Conservation (phyloP, 2,888 invertebrate genomes). For the Subacronicta megacephala region DNA sequence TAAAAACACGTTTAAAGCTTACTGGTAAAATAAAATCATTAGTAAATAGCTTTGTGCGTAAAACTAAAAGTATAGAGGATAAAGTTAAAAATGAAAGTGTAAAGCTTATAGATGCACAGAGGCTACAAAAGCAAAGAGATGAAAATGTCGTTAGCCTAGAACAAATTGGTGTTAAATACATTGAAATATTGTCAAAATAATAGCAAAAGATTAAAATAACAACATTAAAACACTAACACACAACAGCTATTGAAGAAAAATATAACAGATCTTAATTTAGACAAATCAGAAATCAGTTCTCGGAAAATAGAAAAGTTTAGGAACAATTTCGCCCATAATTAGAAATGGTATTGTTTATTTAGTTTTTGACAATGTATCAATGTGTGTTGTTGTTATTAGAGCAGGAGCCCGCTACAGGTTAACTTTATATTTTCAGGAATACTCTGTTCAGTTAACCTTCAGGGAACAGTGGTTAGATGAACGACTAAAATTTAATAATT, state of each 20-base stretch:
- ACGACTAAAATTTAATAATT: conserved; percentile 96
- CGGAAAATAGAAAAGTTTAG: background rate
- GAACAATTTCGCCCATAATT: background rate
- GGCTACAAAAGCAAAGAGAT: conserved; percentile 40
- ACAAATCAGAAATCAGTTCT: background rate
- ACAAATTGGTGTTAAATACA: conserved; percentile 36
- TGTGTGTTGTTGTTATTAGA: conserved; percentile 15
- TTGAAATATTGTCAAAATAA: conserved; percentile 64
- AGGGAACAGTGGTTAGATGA: conserved; percentile 99
- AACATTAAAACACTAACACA: background rate
- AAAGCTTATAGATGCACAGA: conserved; percentile 58
- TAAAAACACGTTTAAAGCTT: conserved; percentile 61
- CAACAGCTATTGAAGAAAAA: background rate
- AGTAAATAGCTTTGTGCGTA: conserved; percentile 62
- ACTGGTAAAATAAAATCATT: conserved; percentile 54
- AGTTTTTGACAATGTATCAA: conserved; percentile 56
- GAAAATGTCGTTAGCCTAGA: conserved; percentile 33
- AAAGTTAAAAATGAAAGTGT: conserved; percentile 33
- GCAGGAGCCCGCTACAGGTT: conserved; percentile 30
- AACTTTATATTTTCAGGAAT: conserved; percentile 93
- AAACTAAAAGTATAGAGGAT: conserved; percentile 45
- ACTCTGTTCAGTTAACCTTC: conserved; percentile 99
- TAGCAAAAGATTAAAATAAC: conserved; percentile 9
- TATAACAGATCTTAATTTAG: conserved; percentile 9
- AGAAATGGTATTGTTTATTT: background rate